Evolutionary conservation across 1,140 invertebrate genomes (phyloP), one percentile per base, ranked within the genome.

Genomic region (Elysia chlorotica): DNA sequence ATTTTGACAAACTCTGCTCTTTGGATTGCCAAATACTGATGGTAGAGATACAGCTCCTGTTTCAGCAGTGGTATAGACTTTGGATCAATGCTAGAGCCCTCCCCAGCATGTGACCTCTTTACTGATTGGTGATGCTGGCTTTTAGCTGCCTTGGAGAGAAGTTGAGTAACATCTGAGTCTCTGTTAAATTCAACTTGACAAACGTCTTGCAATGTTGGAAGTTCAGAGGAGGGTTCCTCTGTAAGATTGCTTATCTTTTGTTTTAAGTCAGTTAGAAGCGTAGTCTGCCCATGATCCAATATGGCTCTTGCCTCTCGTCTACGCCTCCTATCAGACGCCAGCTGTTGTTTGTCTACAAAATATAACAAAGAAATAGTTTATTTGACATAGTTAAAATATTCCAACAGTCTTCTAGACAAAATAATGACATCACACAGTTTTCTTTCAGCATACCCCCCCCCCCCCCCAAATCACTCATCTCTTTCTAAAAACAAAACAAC

Each of bases 11-110:
- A 71, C 17, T 14, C n/a, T 41, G 57, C 36, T 57, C 69, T 62
- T n/a, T 38, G 56, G 36, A 31, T 2, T 5, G 57, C 57, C 30
- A 71, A 33, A 23, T 71, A 62, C 38, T 71, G 57, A 57, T 62
- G 23, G 37, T 62, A 62, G n/a, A 71, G 38, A 1, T 71, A 25
- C 21, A 37, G 21, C 28, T 71, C 59, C 38, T 23, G 21, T 33
- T 14, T 38, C 1, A 71, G 57, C 21, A 62, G 36, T 14, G 57
- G 57, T 1, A 71, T 31, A 61, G 69, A 71, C n/a, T 71, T 71
- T n/a, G 56, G 56, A n/a, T 71, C 59, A 23, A 71, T 62, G 33
- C 59, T 62, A 5, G 69, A 48, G 19, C 65, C 65, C 28, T 69
- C 66, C 30, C n/a, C 35, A 2, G 30, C 23, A 17, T 68, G 36